Evolutionary conservation across 2,113 vertebrate genomes (phyloP).

Genomic region (Barbus barbus): DNA sequence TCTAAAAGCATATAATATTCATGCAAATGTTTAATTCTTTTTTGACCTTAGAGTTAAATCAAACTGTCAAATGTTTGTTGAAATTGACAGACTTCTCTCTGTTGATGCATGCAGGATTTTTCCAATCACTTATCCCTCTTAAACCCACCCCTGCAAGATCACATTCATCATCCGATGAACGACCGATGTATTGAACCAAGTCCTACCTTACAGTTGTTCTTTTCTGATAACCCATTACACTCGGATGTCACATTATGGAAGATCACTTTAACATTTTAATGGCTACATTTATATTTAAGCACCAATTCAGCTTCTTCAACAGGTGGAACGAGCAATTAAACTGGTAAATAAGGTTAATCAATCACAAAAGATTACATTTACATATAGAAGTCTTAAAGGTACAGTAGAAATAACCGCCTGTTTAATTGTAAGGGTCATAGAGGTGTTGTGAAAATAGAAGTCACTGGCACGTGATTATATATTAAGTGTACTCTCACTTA

Average conservation of each 20-base stretch:
- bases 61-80: too few relatives aligned
- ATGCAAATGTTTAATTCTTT: too few relatives aligned
- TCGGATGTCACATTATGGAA: background rate
- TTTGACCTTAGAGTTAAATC: too few relatives aligned
- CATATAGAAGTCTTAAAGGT: background rate
- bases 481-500: background rate
- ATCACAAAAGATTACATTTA: background rate
- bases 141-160: too few relatives aligned
- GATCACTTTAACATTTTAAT: too few relatives aligned
- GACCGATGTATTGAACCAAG: too few relatives aligned
- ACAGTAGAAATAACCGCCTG: background rate
- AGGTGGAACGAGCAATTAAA: background rate
- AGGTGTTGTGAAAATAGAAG: background rate
- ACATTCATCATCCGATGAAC: background rate
- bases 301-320: too few relatives aligned
- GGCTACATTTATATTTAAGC: too few relatives aligned
- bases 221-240: background rate
- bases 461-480: too few relatives aligned
- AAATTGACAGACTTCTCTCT: too few relatives aligned
- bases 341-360: background rate
- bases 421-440: background rate
- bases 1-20: too few relatives aligned
- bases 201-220: background rate
- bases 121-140: background rate
- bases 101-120: too few relatives aligned